Conservation (phyloP, 2,113 vertebrate species). For the Takifugu bimaculatus region DNA sequence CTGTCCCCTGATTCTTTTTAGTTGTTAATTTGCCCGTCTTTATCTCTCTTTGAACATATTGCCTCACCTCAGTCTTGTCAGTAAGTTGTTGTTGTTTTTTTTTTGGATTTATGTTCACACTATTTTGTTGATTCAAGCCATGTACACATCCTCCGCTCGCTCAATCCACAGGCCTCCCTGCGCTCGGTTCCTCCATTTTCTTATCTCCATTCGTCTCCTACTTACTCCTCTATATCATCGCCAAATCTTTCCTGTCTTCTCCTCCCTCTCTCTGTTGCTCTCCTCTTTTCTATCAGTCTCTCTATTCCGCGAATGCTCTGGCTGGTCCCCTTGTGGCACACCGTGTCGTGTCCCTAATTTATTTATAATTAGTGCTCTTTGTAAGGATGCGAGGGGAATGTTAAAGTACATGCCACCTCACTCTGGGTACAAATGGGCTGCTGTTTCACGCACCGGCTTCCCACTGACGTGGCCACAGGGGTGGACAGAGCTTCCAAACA, state of each 20-base stretch:
- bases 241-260: conserved; percentile 62
- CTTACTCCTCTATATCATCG: conserved; percentile 71
- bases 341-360: conserved; percentile 81
- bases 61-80: conserved; percentile 52
- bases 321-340: conserved; percentile 74
- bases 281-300: conserved; percentile 67
- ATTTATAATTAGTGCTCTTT: conserved; percentile 86
- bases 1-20: conserved; percentile 14
- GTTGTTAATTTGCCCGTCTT: conserved; percentile 64
- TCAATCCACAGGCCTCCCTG: conserved; percentile 62
- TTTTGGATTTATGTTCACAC: conserved; percentile 48
- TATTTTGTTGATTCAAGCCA: conserved; percentile 67
- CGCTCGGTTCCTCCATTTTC: conserved; percentile 71
- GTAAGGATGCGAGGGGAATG: conserved; percentile 78
- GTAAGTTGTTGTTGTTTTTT: background rate
- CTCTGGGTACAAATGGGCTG: conserved; percentile 78
- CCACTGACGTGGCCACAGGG: conserved; percentile 62
- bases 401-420: conserved; percentile 77
- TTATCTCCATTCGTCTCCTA: conserved; percentile 73
- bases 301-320: conserved; percentile 67
- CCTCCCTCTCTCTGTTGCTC: conserved; percentile 56
- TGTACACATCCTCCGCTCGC: conserved; percentile 36
- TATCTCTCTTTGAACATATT: conserved; percentile 66
- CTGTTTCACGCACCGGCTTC: conserved; percentile 43
- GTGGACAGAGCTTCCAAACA: conserved; percentile 50